Conservation (phyloP, 2,797 vertebrate genomes). For the Acanthiza pusilla region DNA sequence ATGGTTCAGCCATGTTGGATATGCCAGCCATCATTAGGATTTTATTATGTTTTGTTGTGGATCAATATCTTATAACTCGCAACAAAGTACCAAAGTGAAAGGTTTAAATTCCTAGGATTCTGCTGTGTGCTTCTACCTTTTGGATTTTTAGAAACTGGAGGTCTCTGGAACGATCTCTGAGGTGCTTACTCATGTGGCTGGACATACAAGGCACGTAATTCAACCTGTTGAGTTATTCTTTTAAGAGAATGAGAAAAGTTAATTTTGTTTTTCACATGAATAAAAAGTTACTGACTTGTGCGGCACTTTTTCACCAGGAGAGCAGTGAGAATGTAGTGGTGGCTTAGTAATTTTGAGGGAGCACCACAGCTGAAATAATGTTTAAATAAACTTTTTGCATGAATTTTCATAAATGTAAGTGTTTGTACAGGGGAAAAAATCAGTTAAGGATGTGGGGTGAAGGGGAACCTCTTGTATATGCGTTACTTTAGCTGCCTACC, state of each 20-base stretch:
- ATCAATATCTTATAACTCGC: background rate
- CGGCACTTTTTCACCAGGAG: background rate
- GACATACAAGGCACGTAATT: background rate
- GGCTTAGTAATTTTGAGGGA: background rate
- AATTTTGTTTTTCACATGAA: background rate
- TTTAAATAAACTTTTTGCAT: background rate
- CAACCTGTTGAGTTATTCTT: background rate
- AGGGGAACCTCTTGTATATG: background rate
- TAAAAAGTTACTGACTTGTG: background rate
- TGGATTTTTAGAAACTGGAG: background rate
- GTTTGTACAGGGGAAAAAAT: background rate
- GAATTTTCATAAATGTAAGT: background rate
- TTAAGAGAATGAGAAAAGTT: background rate
- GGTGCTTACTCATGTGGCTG: background rate
- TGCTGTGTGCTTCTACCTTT: rapidly evolving
- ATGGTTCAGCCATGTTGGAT: background rate
- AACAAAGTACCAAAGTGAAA: background rate
- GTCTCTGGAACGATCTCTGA: background rate
- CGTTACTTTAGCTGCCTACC: background rate
- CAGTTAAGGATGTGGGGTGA: background rate
- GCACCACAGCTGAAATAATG: background rate
- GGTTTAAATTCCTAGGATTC: background rate
- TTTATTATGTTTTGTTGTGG: background rate
- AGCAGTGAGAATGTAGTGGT: background rate
- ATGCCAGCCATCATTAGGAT: background rate